Evolutionary conservation across 2,888 invertebrate genomes (phyloP).

Genomic region (Melolontha melolontha): DNA sequence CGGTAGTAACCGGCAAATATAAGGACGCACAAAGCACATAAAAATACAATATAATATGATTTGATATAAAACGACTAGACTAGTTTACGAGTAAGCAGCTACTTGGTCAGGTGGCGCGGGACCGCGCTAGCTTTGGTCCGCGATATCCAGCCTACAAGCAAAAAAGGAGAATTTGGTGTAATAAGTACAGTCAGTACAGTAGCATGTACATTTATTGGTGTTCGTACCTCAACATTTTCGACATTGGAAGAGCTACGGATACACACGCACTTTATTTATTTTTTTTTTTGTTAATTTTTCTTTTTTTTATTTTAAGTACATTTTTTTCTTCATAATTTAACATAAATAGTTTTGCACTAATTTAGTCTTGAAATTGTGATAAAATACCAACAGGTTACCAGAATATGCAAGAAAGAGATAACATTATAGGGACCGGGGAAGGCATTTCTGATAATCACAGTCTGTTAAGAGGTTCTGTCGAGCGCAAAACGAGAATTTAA

Average conservation of each 20-base stretch:
- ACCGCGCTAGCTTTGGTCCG: constrained; percentile 63
- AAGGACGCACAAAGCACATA: constrained; percentile 65
- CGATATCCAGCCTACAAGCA: constrained; percentile 66
- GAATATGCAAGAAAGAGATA: constrained; percentile 52
- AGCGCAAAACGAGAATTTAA: constrained; percentile 38
- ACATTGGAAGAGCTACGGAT: constrained; percentile 53
- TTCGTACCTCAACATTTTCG: constrained; percentile 56
- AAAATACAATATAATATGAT: constrained; percentile 62
- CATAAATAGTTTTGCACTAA: constrained; percentile 39
- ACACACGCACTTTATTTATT: constrained; percentile 48
- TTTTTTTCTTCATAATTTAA: constrained; percentile 31
- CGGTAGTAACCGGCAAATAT: constrained; percentile 51
- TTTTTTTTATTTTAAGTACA: constrained; percentile 12
- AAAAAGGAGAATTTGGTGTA: constrained; percentile 61
- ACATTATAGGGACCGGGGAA: constrained; percentile 61
- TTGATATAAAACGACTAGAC: constrained; percentile 66
- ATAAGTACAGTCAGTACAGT: constrained; percentile 62
- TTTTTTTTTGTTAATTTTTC: constrained; percentile 35
- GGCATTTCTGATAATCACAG: constrained; percentile 69
- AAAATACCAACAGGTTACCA: constrained; percentile 45
- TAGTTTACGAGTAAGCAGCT: constrained; percentile 61
- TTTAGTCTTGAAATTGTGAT: constrained; percentile 41
- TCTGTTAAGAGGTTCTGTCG: constrained; percentile 64
- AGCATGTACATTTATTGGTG: constrained; percentile 61
- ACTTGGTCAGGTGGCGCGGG: constrained; percentile 62